phyloP scores from a whole-genome alignment of 2,113 vertebrate species.

The Thymallus thymallus region DNA sequence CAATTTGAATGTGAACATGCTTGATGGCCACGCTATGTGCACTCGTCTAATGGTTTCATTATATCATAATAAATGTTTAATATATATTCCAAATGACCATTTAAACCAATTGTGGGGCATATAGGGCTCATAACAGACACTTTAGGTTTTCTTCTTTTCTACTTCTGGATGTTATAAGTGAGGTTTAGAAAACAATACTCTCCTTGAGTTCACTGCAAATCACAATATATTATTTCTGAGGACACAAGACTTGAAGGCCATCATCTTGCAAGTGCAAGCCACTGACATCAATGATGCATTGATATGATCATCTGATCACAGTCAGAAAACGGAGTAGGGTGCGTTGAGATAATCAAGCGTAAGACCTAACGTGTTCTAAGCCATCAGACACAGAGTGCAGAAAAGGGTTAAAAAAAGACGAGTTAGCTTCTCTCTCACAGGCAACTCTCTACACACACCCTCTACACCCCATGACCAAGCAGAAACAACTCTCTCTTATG shows the following conservation, averaged over 20 bases:
- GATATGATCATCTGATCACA: too few species aligned
- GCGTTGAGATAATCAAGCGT: too few species aligned
- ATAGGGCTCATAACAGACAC: conserved; percentile 35
- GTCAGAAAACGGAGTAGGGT: too few species aligned
- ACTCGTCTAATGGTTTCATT: conserved; percentile 73
- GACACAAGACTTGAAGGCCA: too few species aligned
- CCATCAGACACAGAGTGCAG: background rate
- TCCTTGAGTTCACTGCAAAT: too few species aligned
- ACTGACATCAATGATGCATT: too few species aligned
- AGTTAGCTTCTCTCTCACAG: conserved; percentile 7
- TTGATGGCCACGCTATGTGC: conserved; percentile 64
- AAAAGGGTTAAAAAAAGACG: background rate
- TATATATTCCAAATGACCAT: conserved; percentile 66
- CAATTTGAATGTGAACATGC: conserved; percentile 72
- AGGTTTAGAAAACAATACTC: too few species aligned
- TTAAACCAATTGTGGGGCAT: conserved; percentile 55
- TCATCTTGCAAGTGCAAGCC: too few species aligned
- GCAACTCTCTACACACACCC: conserved; percentile 15
- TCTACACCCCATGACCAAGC: conserved; percentile 59
- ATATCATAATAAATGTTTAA: conserved; percentile 71
- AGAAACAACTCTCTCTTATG: conserved; percentile 56
- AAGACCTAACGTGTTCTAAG: too few species aligned
- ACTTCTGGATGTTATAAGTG: background rate
- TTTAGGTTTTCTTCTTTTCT: background rate
- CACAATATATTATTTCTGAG: too few species aligned